Evolutionary conservation across 2,797 vertebrate species (phyloP).

Genomic region (Lerista edwardsae): DNA sequence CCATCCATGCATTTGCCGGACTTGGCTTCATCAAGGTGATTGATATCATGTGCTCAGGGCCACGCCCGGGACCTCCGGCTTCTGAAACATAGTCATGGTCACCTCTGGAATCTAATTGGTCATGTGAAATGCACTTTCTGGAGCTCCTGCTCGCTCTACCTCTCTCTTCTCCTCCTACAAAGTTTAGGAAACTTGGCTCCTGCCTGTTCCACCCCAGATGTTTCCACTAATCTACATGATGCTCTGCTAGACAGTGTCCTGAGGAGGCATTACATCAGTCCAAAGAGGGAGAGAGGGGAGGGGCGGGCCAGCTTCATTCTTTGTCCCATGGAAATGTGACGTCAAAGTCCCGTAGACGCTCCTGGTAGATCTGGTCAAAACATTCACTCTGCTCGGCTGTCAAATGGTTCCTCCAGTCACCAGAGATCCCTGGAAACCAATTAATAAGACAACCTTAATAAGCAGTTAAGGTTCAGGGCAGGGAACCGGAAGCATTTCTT

Average conservation of each 20-base stretch:
- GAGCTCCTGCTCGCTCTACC: not conserved
- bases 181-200: not conserved
- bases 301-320: constrained; percentile 3
- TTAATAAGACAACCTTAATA: not conserved
- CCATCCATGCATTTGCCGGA: not conserved
- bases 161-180: not conserved
- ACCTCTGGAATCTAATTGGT: constrained; percentile 1
- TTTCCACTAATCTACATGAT: constrained; percentile 20
- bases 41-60: not conserved
- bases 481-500: rapidly evolving
- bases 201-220: not conserved
- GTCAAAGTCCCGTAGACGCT: constrained; percentile 56
- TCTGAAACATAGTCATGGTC: not conserved
- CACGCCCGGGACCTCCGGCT: not conserved
- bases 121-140: no score
- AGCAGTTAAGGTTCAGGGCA: not conserved
- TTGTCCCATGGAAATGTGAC: constrained; percentile 70
- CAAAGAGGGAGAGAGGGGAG: not conserved
- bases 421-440: constrained; percentile 64
- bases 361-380: constrained; percentile 65
- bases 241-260: constrained; percentile 63
- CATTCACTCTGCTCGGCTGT: constrained; percentile 61
- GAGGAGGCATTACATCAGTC: constrained; percentile 37
- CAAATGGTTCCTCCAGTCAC: constrained; percentile 68
- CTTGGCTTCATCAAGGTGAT: not conserved